Conservation (phyloP, 2,797 vertebrate genomes). For the Sarcophilus harrisii region DNA sequence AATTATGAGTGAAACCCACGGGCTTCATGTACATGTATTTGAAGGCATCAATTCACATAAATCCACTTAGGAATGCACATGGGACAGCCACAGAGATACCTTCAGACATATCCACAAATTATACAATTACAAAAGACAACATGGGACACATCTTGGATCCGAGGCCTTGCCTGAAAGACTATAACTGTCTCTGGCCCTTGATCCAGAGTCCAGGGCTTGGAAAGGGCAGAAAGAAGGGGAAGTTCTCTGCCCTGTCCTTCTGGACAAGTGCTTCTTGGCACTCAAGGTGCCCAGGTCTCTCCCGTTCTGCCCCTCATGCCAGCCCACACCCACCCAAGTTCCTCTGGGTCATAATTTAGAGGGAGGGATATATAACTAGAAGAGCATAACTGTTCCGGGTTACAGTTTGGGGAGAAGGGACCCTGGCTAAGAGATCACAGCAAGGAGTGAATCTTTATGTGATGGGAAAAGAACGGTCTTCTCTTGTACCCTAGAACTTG, state of each 20-base stretch:
- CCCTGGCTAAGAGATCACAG: neutral
- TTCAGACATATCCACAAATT: neutral
- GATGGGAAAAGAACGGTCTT: neutral
- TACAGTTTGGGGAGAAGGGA: neutral
- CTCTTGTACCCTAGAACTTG: neutral
- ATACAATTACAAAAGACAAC: neutral
- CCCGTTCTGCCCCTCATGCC: neutral
- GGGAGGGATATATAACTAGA: neutral
- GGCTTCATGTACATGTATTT: neutral
- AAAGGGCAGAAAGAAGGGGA: neutral
- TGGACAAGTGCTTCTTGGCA: neutral
- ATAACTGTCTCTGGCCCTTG: neutral
- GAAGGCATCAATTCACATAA: neutral
- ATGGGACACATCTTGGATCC: neutral
- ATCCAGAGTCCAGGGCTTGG: neutral
- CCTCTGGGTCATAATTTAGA: slow-evolving; percentile 17
- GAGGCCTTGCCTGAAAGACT: neutral
- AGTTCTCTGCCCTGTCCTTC: neutral
- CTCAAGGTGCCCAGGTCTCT: neutral
- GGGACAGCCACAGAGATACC: neutral
- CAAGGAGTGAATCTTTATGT: neutral
- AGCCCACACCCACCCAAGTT: neutral
- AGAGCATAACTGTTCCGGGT: neutral
- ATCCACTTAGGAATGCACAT: neutral
- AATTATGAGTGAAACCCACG: neutral